A percentile compares a stretch with the other conserved stretches of the same genome.
Evolutionary conservation across 2,888 invertebrate species (phyloP).

Genomic region (Argynnis bischoffii): DNA sequence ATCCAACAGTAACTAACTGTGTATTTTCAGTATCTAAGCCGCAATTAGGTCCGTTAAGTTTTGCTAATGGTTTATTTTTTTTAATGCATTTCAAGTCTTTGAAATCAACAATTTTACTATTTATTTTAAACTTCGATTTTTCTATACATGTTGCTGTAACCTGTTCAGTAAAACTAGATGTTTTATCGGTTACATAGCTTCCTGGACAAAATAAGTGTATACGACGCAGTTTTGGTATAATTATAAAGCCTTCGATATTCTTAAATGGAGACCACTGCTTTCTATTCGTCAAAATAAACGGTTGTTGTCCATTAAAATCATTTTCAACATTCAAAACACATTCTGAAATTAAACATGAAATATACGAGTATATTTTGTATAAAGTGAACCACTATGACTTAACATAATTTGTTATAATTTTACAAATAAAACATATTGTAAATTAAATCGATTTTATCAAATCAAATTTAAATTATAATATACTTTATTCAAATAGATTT

Average conservation of each 20-base stretch:
- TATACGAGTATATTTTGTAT: too few species aligned
- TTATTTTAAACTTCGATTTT: constrained; percentile 44
- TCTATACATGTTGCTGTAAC: constrained; percentile 46
- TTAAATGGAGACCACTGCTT: constrained; percentile 37
- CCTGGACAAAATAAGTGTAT: constrained; percentile 51
- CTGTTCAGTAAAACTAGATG: constrained; percentile 24
- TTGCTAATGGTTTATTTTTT: constrained; percentile 37
- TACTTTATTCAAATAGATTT: too few species aligned
- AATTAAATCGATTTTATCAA: too few species aligned
- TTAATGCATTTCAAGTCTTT: constrained; percentile 51
- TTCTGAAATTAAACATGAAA: constrained; percentile 47
- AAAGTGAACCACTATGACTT: too few species aligned
- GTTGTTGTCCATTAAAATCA: constrained; percentile 46
- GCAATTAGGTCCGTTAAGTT: constrained; percentile 44
- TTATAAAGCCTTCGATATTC: constrained; percentile 41
- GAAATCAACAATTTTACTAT: constrained; percentile 43
- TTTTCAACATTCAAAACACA: constrained; percentile 51
- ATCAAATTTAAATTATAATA: too few species aligned
- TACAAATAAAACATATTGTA: too few species aligned
- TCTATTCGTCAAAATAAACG: constrained; percentile 43
- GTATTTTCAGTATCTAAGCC: constrained; percentile 36
- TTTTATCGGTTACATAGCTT: constrained; percentile 42
- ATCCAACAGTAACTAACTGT: constrained; percentile 50
- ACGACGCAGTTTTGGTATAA: constrained; percentile 43
- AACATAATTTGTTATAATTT: too few species aligned